A percentile compares a stretch with the other conserved stretches of the same genome.
Evolutionary conservation across 2,888 invertebrate species (phyloP).

Genomic region (Ditula angustiorana): DNA sequence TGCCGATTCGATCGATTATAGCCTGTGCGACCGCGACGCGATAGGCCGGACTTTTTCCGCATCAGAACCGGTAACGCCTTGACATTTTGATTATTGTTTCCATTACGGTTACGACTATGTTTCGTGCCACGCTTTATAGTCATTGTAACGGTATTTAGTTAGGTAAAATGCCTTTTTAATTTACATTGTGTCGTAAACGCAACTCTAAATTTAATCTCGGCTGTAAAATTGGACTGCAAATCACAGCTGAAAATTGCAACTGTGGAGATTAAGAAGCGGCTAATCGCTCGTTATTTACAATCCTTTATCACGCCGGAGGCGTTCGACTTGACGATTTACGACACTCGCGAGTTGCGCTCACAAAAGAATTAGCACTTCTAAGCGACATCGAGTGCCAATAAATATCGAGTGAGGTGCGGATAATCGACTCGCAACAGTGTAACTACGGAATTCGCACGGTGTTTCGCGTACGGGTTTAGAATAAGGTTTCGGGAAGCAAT

Average conservation of each 20-base stretch:
- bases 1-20: constrained; percentile 79
- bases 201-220: constrained; percentile 59
- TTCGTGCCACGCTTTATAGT: constrained; percentile 26
- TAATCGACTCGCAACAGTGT: constrained; percentile 79
- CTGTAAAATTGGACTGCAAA: constrained; percentile 64
- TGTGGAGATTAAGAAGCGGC: constrained; percentile 67
- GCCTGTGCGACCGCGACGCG: constrained; percentile 52
- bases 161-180: background rate
- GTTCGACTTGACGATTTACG: constrained; percentile 73
- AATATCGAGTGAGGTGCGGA: constrained; percentile 74
- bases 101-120: constrained; percentile 32
- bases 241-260: constrained; percentile 71
- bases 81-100: constrained; percentile 42
- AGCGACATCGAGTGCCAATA: constrained; percentile 82
- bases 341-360: constrained; percentile 62
- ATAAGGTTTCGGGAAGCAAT: constrained; percentile 83
- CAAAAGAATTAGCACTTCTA: constrained; percentile 78
- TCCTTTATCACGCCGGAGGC: constrained; percentile 76
- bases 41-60: constrained; percentile 46
- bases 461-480: constrained; percentile 73
- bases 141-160: background rate
- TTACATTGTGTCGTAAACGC: constrained; percentile 42
- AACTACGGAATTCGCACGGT: constrained; percentile 56
- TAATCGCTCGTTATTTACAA: constrained; percentile 80
- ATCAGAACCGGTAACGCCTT: constrained; percentile 34